Conservation (phyloP, 2,113 vertebrate species). For the Neodontobutis hainanensis region DNA sequence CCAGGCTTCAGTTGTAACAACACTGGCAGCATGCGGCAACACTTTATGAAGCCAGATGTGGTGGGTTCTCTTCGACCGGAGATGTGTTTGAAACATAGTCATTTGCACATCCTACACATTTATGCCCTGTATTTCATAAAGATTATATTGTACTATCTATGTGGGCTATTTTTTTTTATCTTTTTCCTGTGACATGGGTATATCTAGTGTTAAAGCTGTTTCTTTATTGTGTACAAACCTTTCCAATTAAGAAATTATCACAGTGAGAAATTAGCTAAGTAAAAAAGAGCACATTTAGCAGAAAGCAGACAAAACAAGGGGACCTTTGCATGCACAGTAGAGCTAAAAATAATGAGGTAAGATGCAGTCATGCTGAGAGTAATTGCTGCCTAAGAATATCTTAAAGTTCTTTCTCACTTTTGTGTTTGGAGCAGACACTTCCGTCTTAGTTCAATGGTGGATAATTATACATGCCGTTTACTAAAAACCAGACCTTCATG, state of each 20-base stretch:
- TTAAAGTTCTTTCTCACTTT: slow-evolving; percentile 31
- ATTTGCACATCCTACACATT: neutral
- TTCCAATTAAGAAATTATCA: slow-evolving; percentile 20
- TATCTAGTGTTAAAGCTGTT: neutral
- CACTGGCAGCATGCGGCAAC: slow-evolving; percentile 12
- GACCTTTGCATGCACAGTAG: slow-evolving; percentile 27
- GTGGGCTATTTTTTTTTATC: no score
- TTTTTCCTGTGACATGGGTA: neutral
- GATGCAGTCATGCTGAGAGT: slow-evolving; percentile 36
- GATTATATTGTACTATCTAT: neutral
- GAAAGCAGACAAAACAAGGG: slow-evolving; percentile 20
- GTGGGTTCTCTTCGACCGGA: neutral
- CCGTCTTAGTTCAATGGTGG: slow-evolving; percentile 16
- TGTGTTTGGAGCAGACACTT: slow-evolving; percentile 17
- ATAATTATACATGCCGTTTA: slow-evolving; percentile 27
- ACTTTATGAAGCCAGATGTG: neutral
- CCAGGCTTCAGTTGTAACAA: neutral
- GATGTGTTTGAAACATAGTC: neutral
- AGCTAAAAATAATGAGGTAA: slow-evolving; percentile 49
- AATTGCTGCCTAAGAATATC: slow-evolving; percentile 58
- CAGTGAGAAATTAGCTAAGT: slow-evolving; percentile 6
- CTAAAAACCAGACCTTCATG: slow-evolving; percentile 6
- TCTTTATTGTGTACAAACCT: slow-evolving; percentile 2
- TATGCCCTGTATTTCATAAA: neutral
- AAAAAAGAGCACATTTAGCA: slow-evolving; percentile 23